These are phyloP conservation scores for Phycodurus eques DNA, from an alignment of 2,113 vertebrate genomes.

Conservation along the genomic window DNA sequence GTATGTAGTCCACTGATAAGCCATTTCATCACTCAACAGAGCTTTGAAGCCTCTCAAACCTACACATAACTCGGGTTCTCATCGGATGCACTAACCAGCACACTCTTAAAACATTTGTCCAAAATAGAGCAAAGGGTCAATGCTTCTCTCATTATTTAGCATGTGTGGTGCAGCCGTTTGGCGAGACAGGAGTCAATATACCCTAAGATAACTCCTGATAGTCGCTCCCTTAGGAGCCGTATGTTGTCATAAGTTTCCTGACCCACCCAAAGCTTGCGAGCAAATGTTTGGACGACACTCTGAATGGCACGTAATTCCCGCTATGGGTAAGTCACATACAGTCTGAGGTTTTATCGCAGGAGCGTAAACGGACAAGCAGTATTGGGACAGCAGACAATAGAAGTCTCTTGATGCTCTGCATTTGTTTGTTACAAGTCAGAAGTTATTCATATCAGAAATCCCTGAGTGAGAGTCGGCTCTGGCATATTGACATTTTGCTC, in stretches of 20 bases:
- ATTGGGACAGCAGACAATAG: slow-evolving; percentile 23
- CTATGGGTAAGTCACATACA: slow-evolving; percentile 54
- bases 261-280: slow-evolving; percentile 54
- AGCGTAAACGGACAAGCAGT: slow-evolving; percentile 58
- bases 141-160: slow-evolving; percentile 30
- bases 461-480: slow-evolving; percentile 14
- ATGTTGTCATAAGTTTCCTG: slow-evolving; percentile 61
- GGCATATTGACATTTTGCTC: slow-evolving; percentile 4
- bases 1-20: slow-evolving; percentile 29
- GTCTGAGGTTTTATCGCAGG: slow-evolving; percentile 60
- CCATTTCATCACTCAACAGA: slow-evolving; percentile 23
- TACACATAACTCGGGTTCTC: slow-evolving; percentile 10
- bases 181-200: slow-evolving; percentile 19
- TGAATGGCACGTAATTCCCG: slow-evolving; percentile 55
- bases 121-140: slow-evolving; percentile 10
- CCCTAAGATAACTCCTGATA: slow-evolving; percentile 44
- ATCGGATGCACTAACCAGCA: slow-evolving; percentile 8
- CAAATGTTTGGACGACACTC: slow-evolving; percentile 63
- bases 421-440: slow-evolving; percentile 34
- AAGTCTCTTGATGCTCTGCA: slow-evolving; percentile 20
- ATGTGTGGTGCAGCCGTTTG: slow-evolving; percentile 8
- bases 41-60: slow-evolving; percentile 22
- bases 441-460: slow-evolving; percentile 23
- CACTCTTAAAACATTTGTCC: slow-evolving; percentile 38
- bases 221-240: slow-evolving; percentile 47